Evolutionary conservation across 2,113 vertebrate genomes (phyloP).

Genomic region (Loxodonta africana): DNA sequence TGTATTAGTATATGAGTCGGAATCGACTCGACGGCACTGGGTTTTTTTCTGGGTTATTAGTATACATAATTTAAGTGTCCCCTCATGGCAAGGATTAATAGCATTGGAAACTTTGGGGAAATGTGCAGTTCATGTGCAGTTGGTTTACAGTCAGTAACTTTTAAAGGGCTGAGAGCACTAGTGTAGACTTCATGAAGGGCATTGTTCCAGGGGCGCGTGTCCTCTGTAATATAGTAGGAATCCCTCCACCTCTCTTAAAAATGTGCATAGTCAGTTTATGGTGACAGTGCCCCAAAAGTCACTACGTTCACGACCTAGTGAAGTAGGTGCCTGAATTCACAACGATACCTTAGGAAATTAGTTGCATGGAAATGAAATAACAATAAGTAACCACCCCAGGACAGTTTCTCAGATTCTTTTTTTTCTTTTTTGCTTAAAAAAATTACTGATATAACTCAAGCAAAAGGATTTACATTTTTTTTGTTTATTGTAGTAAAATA

Average conservation of each 20-base stretch:
- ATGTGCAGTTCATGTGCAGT: rapidly evolving
- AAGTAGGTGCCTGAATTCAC: neutral
- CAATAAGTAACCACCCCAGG: no score
- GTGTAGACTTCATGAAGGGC: neutral
- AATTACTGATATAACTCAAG: neutral
- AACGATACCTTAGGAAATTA: neutral
- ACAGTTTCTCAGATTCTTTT: neutral
- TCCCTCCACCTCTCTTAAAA: neutral
- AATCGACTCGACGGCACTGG: no score
- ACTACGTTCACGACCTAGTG: neutral
- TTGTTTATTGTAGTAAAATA: no score
- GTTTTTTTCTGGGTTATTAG: neutral
- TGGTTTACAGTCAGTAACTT: neutral
- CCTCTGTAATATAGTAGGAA: neutral
- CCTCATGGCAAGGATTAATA: conserved; percentile 2
- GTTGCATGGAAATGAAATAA: neutral
- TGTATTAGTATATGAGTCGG: neutral
- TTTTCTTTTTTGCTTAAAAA: neutral
- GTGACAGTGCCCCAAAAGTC: neutral
- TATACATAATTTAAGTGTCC: neutral
- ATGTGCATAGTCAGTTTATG: rapidly evolving
- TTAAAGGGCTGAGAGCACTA: neutral
- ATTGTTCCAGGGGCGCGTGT: rapidly evolving
- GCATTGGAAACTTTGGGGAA: neutral
- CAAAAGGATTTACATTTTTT: neutral